Base-by-base conservation (phyloP, 2,797 vertebrate genomes). In the Morelia viridis region DNA sequence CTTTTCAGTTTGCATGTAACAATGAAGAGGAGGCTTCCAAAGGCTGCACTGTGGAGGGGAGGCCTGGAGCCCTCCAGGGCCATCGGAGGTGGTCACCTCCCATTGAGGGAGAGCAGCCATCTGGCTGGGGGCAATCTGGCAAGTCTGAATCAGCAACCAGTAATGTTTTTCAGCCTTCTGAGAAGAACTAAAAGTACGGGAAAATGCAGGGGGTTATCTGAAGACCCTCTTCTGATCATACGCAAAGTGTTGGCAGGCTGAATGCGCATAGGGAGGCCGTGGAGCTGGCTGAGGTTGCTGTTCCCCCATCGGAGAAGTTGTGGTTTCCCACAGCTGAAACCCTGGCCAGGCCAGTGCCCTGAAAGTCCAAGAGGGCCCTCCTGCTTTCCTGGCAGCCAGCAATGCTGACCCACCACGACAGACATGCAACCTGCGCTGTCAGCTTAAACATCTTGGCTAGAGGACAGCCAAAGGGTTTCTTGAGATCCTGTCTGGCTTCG, bases 171-270 rank as follows among this genome's bases (percentile, higher is more conserved):
- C 5, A 41, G 5, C 64, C 17, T 64, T 84, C 57, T 19, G 0
- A 12, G 28, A 28, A 31, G 26, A 50, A 3, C 85, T 0, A 0
- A 0, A 0, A 0, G 46, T 0, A 19, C 50, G 58, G 41, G 11
- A 56, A 57, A 19, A 24, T 0, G 13, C 7, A 24, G 7, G 41
- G 8, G 12, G 35, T 17, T 11, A 17, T 35, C 22, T 61, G 60
- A 10, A 50, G 11, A n/a, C 12, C 22, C 4, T 87, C 6, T 5
- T 61, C 68, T 28, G 58, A 6, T 83, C 41, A 17, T 86, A 24
- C 22, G 41, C 11, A 2, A 76, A 1, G 28, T 87, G 0, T 35
- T 22, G n/a, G 91, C 64, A 80, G 61, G n/a, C 0, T 0, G 91
- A 89, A 60, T 0, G 7, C 9, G 90, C 46, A 2, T 64, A 71